Percentiles rank a stretch among this genome's conserved stretches.
Evolutionary conservation across 2,888 invertebrate species (phyloP).

Genomic region (Drosophila borborema): DNA sequence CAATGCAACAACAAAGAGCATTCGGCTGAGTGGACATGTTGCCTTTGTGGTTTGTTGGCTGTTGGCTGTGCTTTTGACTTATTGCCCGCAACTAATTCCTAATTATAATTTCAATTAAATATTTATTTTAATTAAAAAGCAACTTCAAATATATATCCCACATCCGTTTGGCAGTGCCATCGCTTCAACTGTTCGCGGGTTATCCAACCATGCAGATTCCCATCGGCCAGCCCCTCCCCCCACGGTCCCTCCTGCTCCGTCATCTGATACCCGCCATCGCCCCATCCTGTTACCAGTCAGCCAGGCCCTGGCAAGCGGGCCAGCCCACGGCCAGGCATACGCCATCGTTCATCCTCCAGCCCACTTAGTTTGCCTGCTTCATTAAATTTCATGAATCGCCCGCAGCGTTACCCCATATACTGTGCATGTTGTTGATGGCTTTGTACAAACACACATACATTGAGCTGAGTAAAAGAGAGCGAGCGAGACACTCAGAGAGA

Average conservation of each 20-base stretch:
- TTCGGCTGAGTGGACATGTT: constrained; percentile 25
- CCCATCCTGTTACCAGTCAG: not conserved
- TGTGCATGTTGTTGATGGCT: constrained; percentile 75
- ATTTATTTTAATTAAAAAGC: constrained; percentile 80
- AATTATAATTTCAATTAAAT: constrained; percentile 77
- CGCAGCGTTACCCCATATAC: constrained; percentile 71
- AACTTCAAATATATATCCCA: constrained; percentile 64
- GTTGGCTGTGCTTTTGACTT: constrained; percentile 50
- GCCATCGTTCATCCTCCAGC: constrained; percentile 21
- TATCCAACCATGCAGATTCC: constrained; percentile 43
- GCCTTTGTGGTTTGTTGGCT: constrained; percentile 10
- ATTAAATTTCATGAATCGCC: constrained; percentile 81
- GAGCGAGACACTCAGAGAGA: not conserved
- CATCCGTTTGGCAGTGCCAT: constrained; percentile 45
- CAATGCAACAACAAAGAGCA: constrained; percentile 28
- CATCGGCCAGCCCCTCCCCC: constrained; percentile 2
- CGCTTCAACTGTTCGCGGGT: constrained; percentile 30
- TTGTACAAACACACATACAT: constrained; percentile 31
- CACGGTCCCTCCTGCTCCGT: too few species aligned
- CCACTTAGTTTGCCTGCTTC: constrained; percentile 66
- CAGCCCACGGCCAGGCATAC: constrained; percentile 15
- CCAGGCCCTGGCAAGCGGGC: not conserved
- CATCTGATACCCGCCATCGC: not conserved
- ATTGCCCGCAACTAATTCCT: constrained; percentile 71
- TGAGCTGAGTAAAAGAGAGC: not conserved